Evolutionary conservation across 1,140 invertebrate genomes (phyloP).

Genomic region (Adelges cooleyi): DNA sequence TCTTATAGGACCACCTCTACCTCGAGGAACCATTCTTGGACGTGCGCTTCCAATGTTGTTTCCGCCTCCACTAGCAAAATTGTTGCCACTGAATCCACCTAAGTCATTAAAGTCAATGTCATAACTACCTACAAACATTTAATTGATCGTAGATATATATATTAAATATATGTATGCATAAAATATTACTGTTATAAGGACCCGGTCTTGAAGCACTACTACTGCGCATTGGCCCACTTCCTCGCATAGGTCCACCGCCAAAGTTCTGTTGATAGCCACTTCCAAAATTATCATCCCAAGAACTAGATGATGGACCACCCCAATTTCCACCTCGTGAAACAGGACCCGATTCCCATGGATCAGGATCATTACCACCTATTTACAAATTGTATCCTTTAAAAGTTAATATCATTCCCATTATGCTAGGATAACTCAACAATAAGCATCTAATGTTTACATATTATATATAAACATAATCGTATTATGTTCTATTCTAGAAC

Average conservation of each 20-base stretch:
- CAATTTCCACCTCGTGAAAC: slow-evolving; percentile 31
- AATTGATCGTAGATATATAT: slow-evolving; percentile 30
- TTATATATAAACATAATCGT: no score
- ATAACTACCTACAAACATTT: slow-evolving; percentile 15
- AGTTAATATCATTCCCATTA: no score
- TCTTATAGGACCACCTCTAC: slow-evolving; percentile 11
- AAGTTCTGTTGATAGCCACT: slow-evolving; percentile 34
- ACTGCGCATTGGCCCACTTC: slow-evolving; percentile 21
- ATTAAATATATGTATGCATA: slow-evolving; percentile 30
- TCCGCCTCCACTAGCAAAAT: slow-evolving; percentile 19
- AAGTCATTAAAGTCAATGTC: background rate
- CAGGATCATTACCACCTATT: slow-evolving; percentile 32
- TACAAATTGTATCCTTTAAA: no score
- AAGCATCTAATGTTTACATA: no score
- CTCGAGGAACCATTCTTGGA: background rate
- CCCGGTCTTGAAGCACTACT: slow-evolving; percentile 13
- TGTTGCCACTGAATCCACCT: slow-evolving; percentile 1
- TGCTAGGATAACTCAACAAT: no score
- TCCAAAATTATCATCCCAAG: slow-evolving; percentile 31
- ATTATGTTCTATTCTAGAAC: no score
- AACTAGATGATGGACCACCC: slow-evolving; percentile 29
- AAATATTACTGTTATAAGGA: slow-evolving; percentile 22
- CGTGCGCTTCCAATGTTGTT: background rate
- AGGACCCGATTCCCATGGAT: slow-evolving; percentile 33
- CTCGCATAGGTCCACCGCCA: slow-evolving; percentile 33